A percentile compares a stretch with the other conserved stretches of the same genome.
These are phyloP conservation scores for Drosophila pseudotalamancana DNA, from an alignment of 2,888 invertebrate species.

Conservation along the genomic window DNA sequence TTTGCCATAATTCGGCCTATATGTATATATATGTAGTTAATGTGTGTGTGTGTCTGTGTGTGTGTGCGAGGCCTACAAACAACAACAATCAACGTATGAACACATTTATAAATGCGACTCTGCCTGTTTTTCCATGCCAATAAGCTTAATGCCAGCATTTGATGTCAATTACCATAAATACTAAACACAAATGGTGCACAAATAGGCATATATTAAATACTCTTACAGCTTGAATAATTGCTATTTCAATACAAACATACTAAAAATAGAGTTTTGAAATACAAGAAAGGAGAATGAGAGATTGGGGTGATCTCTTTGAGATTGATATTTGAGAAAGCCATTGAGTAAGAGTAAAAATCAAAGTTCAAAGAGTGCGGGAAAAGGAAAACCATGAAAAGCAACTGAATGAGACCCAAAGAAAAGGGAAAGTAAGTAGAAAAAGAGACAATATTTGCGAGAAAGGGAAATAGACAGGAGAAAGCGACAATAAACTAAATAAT, in stretches of 20 bases:
- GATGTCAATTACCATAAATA: constrained; percentile 79
- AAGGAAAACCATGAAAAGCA: background rate
- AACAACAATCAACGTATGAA: constrained; percentile 40
- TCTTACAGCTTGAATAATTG: too few species aligned
- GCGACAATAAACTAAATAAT: background rate
- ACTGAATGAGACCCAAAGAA: background rate
- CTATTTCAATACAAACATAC: too few species aligned
- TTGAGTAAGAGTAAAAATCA: too few species aligned
- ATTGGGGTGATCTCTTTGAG: too few species aligned
- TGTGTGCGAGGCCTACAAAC: constrained; percentile 36
- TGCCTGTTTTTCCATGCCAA: constrained; percentile 69
- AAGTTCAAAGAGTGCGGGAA: background rate
- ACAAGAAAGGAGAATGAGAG: too few species aligned
- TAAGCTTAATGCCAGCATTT: constrained; percentile 73
- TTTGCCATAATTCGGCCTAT: constrained; percentile 29
- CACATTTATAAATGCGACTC: constrained; percentile 43
- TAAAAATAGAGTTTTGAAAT: too few species aligned
- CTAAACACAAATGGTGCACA: constrained; percentile 9
- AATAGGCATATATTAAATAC: constrained; percentile 11
- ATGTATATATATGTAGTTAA: background rate
- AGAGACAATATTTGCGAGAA: too few species aligned
- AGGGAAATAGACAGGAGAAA: background rate
- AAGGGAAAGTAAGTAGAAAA: too few species aligned
- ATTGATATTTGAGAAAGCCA: too few species aligned
- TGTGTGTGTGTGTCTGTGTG: constrained; percentile 10